Base-by-base conservation (phyloP, 2,888 invertebrate species). In the Terebella lapidaria region DNA sequence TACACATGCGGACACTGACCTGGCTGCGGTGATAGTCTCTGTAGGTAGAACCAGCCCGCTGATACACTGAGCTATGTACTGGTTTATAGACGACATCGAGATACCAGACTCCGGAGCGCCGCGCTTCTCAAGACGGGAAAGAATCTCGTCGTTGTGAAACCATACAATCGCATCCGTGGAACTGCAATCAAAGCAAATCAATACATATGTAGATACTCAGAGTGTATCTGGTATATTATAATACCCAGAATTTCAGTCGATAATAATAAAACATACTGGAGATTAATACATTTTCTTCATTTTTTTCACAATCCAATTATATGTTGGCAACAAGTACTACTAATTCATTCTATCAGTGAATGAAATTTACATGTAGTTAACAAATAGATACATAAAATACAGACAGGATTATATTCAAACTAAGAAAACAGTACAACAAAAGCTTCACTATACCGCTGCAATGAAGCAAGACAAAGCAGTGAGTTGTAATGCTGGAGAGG, bases 401-500 rank as follows among this genome's bases (percentile, higher is more conserved):
- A n/a, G n/a, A n/a, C n/a, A n/a, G n/a, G n/a, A n/a, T n/a, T n/a
- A n/a, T n/a, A n/a, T n/a, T n/a, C n/a, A n/a, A n/a, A n/a, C n/a
- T n/a, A n/a, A n/a, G n/a, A n/a, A n/a, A n/a, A n/a, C n/a, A n/a
- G n/a, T n/a, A n/a, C n/a, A n/a, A n/a, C n/a, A n/a, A n/a, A n/a
- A n/a, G n/a, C n/a, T n/a, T n/a, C n/a, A n/a, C n/a, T n/a, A 1
- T 67, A 76, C 72, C 71, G 74, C 56, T 77, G 75, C n/a, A 78
- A 65, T 15, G 65, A 64, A 15, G 75, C 65, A 28, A 77, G 63
- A 29, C 74, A 68, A 15, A 80, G 64, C 26, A 77, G 59, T 3
- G 73, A 64, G 62, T 80, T 80, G 63, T 78, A 79, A 62, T 78
- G 71, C 58, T 80, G 80, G 27, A 80, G 65, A 0, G 80, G 78